Base-by-base conservation (phyloP, 2,888 invertebrate genomes). In the Eretmocerus hayati region DNA sequence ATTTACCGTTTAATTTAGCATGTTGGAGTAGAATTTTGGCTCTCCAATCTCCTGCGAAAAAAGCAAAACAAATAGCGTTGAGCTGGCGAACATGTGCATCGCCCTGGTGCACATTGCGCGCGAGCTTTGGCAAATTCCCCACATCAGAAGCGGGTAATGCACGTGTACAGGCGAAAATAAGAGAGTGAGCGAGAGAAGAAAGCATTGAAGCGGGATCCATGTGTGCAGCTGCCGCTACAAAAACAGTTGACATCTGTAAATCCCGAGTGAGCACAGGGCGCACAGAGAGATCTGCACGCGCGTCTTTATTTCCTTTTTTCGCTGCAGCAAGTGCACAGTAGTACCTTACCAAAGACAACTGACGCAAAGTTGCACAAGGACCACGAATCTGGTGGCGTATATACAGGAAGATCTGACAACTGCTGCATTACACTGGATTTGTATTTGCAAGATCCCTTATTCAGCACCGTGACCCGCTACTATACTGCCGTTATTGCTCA, bases 231-330 rank as follows among this genome's bases (percentile, higher is more conserved):
- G 65, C 59, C 58, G 56, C 60, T 62, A 61, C 61, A 62, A 65
- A 63, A 65, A 64, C 65, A 62, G 61, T 64, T 63, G 64, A 64
- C 65, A 65, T 65, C 63, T 64, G 65, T 65, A 64, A 64, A 64
- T 64, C 62, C 58, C 43, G 43, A 26, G 19, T 18, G 23, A 33
- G 40, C 33, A 37, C 43, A 48, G 50, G 52, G 44, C n/a, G n/a
- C n/a, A n/a, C n/a, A n/a, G n/a, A n/a, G n/a, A n/a, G n/a, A n/a
- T n/a, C n/a, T n/a, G n/a, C n/a, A 53, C 54, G 50, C 53, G 52
- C 53, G 50, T 51, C 50, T 49, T 42, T 54, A 42, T 47, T 45
- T 46, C 47, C 41, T 46, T 44, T 50, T 50, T 46, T 38, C 42
- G 37, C 46, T 46, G 37, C 42, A 46, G 46, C 33, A 47, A 30